phyloP scores from a whole-genome alignment of 2,888 invertebrate species.

The Anodontia alba region DNA sequence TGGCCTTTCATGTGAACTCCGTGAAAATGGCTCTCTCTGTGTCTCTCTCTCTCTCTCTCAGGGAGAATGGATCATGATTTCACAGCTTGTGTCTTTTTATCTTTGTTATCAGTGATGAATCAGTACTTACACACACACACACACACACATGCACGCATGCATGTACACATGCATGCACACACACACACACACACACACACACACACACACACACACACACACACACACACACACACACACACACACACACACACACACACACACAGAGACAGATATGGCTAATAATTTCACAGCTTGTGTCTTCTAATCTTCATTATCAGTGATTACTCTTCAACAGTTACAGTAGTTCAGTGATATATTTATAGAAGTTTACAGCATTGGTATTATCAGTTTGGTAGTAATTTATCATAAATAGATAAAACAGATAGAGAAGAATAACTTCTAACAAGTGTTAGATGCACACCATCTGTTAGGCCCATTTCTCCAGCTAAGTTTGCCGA shows the following conservation, averaged over 20 bases:
- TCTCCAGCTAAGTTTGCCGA: no score
- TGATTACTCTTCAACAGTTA: not conserved
- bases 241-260: constrained; percentile 18
- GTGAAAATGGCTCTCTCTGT: no score
- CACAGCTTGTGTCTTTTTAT: no score
- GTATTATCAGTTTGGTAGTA: not conserved
- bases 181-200: constrained; percentile 17
- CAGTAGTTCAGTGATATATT: not conserved
- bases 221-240: constrained; percentile 16
- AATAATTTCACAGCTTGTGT: no score
- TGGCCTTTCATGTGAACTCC: no score
- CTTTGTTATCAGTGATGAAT: no score
- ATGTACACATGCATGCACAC: constrained; percentile 5
- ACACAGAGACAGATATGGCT: constrained; percentile 19
- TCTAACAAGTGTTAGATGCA: not conserved
- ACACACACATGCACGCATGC: not conserved
- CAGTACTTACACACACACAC: no score
- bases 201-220: constrained; percentile 17
- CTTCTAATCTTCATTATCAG: not conserved
- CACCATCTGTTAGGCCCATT: not conserved
- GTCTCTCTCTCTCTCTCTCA: no score
- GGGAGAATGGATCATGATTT: no score
- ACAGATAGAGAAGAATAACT: not conserved
- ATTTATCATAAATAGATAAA: constrained; percentile 8
- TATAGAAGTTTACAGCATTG: not conserved